Evolutionary conservation across 2,113 vertebrate species (phyloP).

Genomic region (Climacteris rufus): DNA sequence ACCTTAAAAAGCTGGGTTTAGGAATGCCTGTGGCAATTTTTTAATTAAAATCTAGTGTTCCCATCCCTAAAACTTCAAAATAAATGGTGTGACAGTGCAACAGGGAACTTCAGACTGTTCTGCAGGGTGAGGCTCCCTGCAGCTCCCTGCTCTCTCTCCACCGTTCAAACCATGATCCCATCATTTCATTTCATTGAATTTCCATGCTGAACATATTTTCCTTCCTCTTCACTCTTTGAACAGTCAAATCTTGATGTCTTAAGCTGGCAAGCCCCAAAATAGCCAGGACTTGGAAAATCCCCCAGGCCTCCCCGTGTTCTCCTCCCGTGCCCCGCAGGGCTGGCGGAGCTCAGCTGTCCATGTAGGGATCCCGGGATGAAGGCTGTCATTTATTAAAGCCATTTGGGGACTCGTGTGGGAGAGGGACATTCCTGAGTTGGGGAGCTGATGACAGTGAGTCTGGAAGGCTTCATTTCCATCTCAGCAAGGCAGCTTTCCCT

Average conservation of each 20-base stretch:
- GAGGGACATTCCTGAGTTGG: background rate
- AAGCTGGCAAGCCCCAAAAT: background rate
- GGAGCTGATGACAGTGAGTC: constrained; percentile 8
- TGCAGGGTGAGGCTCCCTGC: background rate
- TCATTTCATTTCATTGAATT: background rate
- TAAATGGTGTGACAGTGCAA: background rate
- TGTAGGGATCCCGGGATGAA: background rate
- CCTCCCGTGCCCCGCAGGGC: background rate
- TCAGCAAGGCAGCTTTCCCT: background rate
- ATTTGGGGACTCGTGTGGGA: background rate
- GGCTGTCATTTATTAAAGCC: constrained; percentile 41
- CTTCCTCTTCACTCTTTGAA: background rate
- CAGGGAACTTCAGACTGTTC: background rate
- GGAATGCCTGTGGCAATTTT: background rate
- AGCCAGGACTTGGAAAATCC: background rate
- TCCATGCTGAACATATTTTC: background rate
- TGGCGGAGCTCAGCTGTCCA: background rate
- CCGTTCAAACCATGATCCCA: background rate
- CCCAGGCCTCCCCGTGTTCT: background rate
- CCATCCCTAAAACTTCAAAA: background rate
- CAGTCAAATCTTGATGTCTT: background rate
- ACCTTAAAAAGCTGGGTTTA: background rate
- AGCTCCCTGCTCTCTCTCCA: background rate
- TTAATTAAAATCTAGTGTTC: background rate
- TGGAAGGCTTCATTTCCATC: constrained; percentile 22